Percentiles rank a stretch among this genome's conserved stretches.
Evolutionary conservation across 53 echinoderm and acorn worm species (phyloP).

Genomic region (Zoroaster sp.): DNA sequence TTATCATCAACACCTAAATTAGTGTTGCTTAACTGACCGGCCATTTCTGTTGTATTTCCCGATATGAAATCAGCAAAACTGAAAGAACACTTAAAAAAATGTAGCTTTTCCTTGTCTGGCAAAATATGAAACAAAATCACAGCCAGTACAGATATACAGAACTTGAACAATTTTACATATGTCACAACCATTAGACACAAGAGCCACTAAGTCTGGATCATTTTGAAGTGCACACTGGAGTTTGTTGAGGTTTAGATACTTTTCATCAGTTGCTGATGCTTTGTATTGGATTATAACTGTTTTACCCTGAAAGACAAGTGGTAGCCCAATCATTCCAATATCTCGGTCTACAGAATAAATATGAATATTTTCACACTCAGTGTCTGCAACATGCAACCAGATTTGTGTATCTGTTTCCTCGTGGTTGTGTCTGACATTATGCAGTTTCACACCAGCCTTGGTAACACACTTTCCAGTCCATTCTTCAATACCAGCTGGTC

Average conservation of each 20-base stretch:
- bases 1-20: neutral
- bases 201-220: conserved; percentile 40
- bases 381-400: conserved; percentile 65
- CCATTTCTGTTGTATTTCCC: neutral
- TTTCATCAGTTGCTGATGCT: conserved; percentile 45
- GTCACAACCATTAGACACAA: conserved; percentile 10
- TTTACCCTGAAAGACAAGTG: conserved; percentile 44
- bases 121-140: conserved; percentile 84
- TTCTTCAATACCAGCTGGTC: neutral
- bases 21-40: conserved; percentile 35
- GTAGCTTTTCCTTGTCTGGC: conserved; percentile 51
- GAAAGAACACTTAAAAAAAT: conserved; percentile 58
- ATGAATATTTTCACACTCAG: too few species aligned
- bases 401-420: conserved; percentile 73
- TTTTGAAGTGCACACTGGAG: conserved; percentile 17
- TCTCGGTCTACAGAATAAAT: too few species aligned
- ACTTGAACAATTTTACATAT: conserved; percentile 45
- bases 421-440: conserved; percentile 50
- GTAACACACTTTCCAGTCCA: conserved; percentile 30
- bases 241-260: conserved; percentile 53
- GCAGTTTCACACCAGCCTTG: neutral
- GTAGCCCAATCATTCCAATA: conserved; percentile 67
- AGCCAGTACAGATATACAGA: conserved; percentile 68
- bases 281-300: conserved; percentile 51
- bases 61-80: conserved; percentile 64